These are phyloP conservation scores for Siniperca undulata DNA, from an alignment of 2,797 vertebrate genomes.

Conservation along the genomic window DNA sequence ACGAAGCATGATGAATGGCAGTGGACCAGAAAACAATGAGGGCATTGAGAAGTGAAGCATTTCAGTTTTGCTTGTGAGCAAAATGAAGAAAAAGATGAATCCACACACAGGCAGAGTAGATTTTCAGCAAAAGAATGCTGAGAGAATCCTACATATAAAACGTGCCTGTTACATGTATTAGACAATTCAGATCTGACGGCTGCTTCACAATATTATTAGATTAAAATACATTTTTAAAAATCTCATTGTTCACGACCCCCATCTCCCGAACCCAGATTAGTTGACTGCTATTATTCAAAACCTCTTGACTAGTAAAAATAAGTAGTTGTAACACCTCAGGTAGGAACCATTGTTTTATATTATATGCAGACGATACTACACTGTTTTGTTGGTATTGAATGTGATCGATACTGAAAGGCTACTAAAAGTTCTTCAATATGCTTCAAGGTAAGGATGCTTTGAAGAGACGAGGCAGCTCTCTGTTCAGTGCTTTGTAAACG, in stretches of 20 bases:
- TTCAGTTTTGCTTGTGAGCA: too few relatives aligned
- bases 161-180: too few relatives aligned
- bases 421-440: constrained; percentile 31
- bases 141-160: too few relatives aligned
- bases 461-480: constrained; percentile 47
- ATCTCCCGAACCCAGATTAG: background rate
- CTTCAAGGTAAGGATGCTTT: constrained; percentile 26
- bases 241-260: background rate
- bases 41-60: too few relatives aligned
- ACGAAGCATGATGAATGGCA: too few relatives aligned
- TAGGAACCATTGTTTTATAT: background rate
- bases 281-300: background rate
- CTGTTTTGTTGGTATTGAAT: background rate
- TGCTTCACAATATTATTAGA: background rate
- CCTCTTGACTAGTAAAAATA: background rate
- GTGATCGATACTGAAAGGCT: constrained; percentile 28
- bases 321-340: background rate
- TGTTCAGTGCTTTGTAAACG: constrained; percentile 73
- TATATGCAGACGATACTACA: constrained; percentile 17
- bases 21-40: too few relatives aligned
- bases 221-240: background rate
- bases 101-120: too few relatives aligned
- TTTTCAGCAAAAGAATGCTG: too few relatives aligned
- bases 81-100: too few relatives aligned
- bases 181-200: background rate